Evolutionary conservation across 2,113 vertebrate species (phyloP).

Genomic region (Furnarius figulus): DNA sequence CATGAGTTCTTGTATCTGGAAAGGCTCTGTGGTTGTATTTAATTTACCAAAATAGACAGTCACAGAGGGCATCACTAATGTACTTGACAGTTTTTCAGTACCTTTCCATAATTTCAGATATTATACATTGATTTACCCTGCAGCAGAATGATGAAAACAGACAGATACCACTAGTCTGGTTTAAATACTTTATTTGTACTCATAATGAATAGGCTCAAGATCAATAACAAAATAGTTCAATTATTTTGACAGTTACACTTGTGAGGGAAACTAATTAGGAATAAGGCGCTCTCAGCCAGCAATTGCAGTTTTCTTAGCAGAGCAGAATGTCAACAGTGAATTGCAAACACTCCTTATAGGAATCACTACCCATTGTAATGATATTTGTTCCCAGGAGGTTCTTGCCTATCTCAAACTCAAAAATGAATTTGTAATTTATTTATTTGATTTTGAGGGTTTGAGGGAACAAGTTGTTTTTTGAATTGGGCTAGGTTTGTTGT

Average conservation of each 20-base stretch:
- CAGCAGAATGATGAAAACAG: not conserved
- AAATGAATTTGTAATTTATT: not conserved
- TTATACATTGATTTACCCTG: not conserved
- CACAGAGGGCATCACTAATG: not conserved
- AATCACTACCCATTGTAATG: not conserved
- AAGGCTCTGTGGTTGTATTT: not conserved
- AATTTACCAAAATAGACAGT: not conserved
- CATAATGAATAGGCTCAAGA: not conserved
- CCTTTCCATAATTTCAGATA: not conserved
- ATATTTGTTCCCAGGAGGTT: not conserved
- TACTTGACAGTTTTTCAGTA: not conserved
- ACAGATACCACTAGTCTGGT: not conserved
- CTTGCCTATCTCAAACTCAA: not conserved
- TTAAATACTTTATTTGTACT: not conserved
- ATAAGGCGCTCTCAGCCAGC: not conserved
- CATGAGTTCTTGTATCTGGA: not conserved
- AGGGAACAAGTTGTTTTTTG: fast-evolving
- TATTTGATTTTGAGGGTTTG: not conserved
- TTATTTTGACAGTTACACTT: slow-evolving; percentile 30
- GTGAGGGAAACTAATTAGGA: not conserved
- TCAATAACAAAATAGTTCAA: slow-evolving; percentile 1
- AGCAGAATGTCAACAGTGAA: not conserved
- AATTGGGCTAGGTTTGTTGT: not conserved
- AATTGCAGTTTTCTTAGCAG: not conserved
- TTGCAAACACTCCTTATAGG: not conserved